Evolutionary conservation across 2,797 vertebrate genomes (phyloP), one percentile per base, ranked within the genome.

Genomic region (Protosalanx chinensis): DNA sequence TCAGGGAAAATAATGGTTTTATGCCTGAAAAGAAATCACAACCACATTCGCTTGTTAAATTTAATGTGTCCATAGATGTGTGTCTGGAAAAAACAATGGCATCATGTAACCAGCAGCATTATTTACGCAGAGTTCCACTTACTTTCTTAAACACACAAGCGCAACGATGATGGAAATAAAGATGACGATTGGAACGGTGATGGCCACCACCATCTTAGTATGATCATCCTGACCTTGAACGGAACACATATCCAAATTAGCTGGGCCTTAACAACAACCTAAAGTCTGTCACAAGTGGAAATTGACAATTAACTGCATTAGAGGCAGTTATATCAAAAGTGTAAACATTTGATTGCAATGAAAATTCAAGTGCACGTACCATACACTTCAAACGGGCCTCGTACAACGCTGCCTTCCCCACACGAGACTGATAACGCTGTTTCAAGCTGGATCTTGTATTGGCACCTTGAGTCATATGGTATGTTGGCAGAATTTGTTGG

Each of bases 151-250:
- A 15, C 67, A 68, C 57, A 57, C 18, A 35, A 68, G 29, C 20
- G 20, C 53, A 27, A 58, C 6, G 10, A 68, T 37, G 53, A 37
- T 18, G 35, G 32, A 13, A n/a, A 68, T 3, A 3, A 13, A 18
- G 8, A 58, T 4, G 30, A 33, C 1, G 18, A 51, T n/a, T 2
- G 67, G 67, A 58, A 68, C n/a, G 18, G 59, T 6, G 13, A 58
- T 15, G 5, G 53, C 18, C 35, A 23, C 20, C 10, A 68, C 53
- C 15, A 13, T 35, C 53, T 27, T 15, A 3, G 20, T 37, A 53
- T 33, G 37, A 23, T 68, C n/a, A 37, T 23, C 30, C 67, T 15
- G 29, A 68, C 67, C 67, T 68, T 68, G 67, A 68, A 33, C 18
- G n/a, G 6, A 58, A 35, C n/a, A 37, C 32, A 68, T 8, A 13